phyloP scores from a whole-genome alignment of 2,888 invertebrate genomes.

The Chrysolina americana region DNA sequence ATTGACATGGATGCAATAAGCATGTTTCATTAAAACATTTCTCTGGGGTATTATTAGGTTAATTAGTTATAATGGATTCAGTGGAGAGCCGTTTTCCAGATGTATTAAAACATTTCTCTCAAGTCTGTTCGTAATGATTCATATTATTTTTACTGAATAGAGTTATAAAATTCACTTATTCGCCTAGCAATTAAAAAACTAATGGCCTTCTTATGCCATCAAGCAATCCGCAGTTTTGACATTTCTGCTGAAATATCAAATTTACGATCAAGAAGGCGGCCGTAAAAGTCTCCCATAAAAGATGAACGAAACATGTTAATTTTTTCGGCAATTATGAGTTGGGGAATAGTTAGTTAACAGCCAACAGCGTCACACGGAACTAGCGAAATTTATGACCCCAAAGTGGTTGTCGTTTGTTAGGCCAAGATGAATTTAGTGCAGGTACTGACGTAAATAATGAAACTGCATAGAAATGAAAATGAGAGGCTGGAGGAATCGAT shows the following conservation, averaged over 20 bases:
- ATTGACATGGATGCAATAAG: constrained; percentile 32
- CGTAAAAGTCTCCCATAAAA: constrained; percentile 44
- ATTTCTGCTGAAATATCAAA: constrained; percentile 35
- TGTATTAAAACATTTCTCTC: constrained; percentile 2
- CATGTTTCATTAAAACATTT: constrained; percentile 39
- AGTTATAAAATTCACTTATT: constrained; percentile 2
- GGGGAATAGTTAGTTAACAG: constrained; percentile 50
- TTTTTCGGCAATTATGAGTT: constrained; percentile 52
- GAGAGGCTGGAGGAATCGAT: neutral
- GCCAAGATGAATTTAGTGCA: neutral
- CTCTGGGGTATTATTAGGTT: constrained; percentile 13
- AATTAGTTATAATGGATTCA: constrained; percentile 8
- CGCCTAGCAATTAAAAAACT: neutral
- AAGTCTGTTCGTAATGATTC: neutral
- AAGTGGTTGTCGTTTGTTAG: constrained; percentile 36
- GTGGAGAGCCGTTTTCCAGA: neutral
- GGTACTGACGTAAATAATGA: neutral
- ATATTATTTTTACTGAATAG: neutral
- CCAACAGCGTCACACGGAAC: constrained; percentile 50
- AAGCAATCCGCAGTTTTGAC: constrained; percentile 33
- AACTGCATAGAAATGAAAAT: neutral
- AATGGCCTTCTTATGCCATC: neutral
- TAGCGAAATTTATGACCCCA: constrained; percentile 45
- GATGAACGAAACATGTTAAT: constrained; percentile 42
- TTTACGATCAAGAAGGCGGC: constrained; percentile 42